Base-by-base conservation (phyloP, 1,140 invertebrate species). In the Drosophila trapezifrons region DNA sequence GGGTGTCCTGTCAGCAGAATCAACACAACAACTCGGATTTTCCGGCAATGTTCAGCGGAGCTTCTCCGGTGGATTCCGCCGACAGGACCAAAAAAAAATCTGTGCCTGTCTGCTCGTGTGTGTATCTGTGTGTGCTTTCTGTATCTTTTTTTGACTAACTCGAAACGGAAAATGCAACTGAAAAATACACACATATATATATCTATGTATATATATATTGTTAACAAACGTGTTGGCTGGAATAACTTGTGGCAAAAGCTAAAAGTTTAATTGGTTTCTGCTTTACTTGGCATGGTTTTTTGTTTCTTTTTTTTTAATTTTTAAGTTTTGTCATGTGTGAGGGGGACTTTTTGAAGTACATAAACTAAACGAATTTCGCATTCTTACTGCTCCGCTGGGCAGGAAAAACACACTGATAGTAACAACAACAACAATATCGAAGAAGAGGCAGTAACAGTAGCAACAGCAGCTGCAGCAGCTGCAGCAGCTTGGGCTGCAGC, bases 231-330 rank as follows among this genome's bases (percentile, higher is more conserved):
- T 76, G 55, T 77, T 67, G 64, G 70, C 52, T 79, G 76, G 54
- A 79, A 66, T 57, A 75, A 78, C 60, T 79, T 83, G 80, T 83
- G 79, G 72, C 80, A 72, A 65, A 82, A 78, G 78, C 79, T 82
- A 76, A 87, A 76, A 82, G 70, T 86, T 82, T 81, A 77, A 70
- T 78, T 78, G 59, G 55, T 80, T 81, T 67, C 54, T 59, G 70
- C 79, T 78, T 87, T 73, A 89, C 45, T 79, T 83, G 71, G 59
- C 62, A 82, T 65, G 55, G 54, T 78, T 81, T 81, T 80, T 64
- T 71, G 45, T 54, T 64, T 47, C 27, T 32, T 32, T 32, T 10
- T 35, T 37, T 38, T n/a, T 75, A 42, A 35, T 64, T 57, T 43
- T 62, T 20, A 27, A 38, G 55, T 67, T 55, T 56, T 56, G 45